Conservation (phyloP, 2,888 invertebrate genomes). For the Apodemia hepburni region DNA sequence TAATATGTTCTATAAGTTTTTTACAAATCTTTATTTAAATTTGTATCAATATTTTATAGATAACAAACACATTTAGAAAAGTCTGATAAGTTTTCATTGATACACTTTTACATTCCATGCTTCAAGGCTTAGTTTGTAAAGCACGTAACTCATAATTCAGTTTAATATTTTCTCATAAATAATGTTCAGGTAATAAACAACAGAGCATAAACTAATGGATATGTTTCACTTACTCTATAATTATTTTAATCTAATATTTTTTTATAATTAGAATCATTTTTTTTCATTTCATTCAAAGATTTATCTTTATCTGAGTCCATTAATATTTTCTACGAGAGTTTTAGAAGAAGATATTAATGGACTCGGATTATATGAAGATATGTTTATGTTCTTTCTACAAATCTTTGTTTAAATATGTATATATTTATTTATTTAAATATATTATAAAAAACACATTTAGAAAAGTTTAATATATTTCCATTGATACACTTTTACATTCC, state of each 20-base stretch:
- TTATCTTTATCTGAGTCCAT: constrained; percentile 54
- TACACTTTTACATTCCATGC: neutral
- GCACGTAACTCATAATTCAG: neutral
- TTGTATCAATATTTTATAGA: no score
- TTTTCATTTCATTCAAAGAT: no score
- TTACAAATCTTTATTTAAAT: no score
- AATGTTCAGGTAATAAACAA: neutral
- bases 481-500: constrained; percentile 3
- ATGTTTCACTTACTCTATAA: neutral
- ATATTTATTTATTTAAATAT: no score
- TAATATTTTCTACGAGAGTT: constrained; percentile 39
- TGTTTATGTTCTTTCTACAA: no score
- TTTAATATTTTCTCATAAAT: neutral
- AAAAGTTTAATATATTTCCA: neutral
- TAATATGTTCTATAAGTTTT: constrained; percentile 38
- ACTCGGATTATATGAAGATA: no score
- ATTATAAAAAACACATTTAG: no score
- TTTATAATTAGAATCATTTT: neutral
- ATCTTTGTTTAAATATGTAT: no score
- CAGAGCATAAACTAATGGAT: neutral
- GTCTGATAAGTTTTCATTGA: no score
- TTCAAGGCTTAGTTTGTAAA: no score
- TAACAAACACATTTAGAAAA: no score
- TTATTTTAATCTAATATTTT: constrained; percentile 4
- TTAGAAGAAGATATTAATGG: no score